Base-by-base conservation (phyloP, 1,140 invertebrate genomes). In the Scaptomyza graminum region DNA sequence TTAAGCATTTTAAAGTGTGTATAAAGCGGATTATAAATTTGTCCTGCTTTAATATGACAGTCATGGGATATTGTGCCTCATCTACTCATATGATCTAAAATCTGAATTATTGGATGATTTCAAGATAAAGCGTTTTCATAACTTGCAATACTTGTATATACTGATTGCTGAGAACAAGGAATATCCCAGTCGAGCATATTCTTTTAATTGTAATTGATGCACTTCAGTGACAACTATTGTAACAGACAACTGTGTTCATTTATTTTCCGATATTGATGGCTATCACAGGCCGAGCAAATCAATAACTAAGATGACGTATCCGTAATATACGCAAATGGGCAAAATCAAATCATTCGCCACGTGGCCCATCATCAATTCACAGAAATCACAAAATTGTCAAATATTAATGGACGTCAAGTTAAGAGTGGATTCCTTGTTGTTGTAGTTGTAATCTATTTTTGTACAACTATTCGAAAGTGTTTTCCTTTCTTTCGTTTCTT, bases 381-480 rank as follows among this genome's bases (percentile, higher is more conserved):
- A 61, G 64, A 64, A 51, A 63, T 60, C 62, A 79, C 61, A 61
- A 85, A 88, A 82, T 79, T 88, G 83, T 88, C 84, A 83, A 88
- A 83, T 79, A 83, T 88, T 79, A 89, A 88, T 88, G 73, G 83
- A 62, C 83, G 56, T 78, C 78, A 72, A 87, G 69, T 80, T 71
- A 46, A 73, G 69, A 50, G 59, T 55, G 5, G 34, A 41, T 59
- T 54, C 57, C 12, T 56, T 55, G 31, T 15, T 22, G 15, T 39
- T 55, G 31, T n/a, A 16, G 22, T 31, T 67, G 25, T 54, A 41
- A 46, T 78, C 74, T 79, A 72, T 70, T 83, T 72, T 74, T 50
- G 60, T 62, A 81, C 82, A 87, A 88, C 82, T 87, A 88, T 88
- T 85, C 67, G 71, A 88, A 85, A 87, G 78, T 65, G 66, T 88